Percentiles rank a stretch among this genome's conserved stretches.
phyloP scores from a whole-genome alignment of 1,140 invertebrate genomes.

The Adoxophyes honmai region DNA sequence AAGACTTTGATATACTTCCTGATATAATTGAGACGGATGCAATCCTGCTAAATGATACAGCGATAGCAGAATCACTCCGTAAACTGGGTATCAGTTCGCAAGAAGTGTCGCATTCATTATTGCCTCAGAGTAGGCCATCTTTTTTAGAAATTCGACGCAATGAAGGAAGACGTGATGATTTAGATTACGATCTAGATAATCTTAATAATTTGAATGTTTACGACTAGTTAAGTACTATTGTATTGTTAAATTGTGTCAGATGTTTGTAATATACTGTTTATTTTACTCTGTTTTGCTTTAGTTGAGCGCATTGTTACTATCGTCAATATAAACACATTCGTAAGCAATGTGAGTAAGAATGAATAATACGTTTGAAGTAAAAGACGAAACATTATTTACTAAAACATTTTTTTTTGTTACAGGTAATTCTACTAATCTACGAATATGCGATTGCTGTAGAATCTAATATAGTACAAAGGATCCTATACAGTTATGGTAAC shows the following conservation, averaged over 20 bases:
- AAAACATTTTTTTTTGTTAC: slow-evolving; percentile 36
- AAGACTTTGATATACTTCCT: neutral
- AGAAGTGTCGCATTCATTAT: slow-evolving; percentile 32
- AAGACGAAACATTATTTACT: neutral
- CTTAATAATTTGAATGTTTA: slow-evolving; percentile 33
- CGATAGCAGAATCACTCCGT: neutral
- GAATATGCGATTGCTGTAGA: slow-evolving; percentile 69
- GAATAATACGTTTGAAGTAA: neutral
- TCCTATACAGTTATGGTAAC: slow-evolving; percentile 26
- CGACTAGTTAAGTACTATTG: slow-evolving; percentile 14
- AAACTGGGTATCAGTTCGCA: slow-evolving; percentile 19
- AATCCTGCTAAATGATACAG: slow-evolving; percentile 9
- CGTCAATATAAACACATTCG: neutral
- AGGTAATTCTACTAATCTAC: slow-evolving; percentile 72
- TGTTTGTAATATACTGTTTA: slow-evolving; percentile 8
- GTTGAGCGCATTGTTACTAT: neutral
- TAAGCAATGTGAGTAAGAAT: neutral
- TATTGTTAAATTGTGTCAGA: neutral
- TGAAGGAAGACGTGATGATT: slow-evolving; percentile 43
- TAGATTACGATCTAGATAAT: slow-evolving; percentile 40
- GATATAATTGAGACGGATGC: neutral
- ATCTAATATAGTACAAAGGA: slow-evolving; percentile 61
- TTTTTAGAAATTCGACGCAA: slow-evolving; percentile 56
- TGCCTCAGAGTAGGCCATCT: slow-evolving; percentile 36
- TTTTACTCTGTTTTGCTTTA: neutral